These are phyloP conservation scores for Chorisops tibialis DNA, from an alignment of 2,888 invertebrate genomes.

Conservation along the genomic window DNA sequence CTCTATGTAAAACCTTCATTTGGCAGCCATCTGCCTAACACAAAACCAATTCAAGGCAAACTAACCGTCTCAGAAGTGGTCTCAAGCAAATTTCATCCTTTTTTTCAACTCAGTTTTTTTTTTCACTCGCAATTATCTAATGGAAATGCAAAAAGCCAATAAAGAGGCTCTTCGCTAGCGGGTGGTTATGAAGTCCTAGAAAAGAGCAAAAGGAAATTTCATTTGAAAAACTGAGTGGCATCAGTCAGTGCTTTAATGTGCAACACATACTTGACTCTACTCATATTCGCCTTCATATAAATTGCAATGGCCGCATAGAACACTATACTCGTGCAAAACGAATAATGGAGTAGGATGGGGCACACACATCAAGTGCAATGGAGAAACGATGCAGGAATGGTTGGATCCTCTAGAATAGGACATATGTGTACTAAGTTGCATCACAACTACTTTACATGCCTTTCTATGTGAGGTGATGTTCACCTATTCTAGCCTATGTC, in stretches of 20 bases:
- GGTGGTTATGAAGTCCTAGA: constrained; percentile 20
- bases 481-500: no score
- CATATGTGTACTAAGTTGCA: no score
- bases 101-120: constrained; percentile 2
- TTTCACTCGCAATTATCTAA: constrained; percentile 30
- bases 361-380: no score
- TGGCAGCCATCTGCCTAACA: not conserved
- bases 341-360: no score
- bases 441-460: no score
- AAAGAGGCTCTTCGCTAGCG: constrained; percentile 26
- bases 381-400: no score
- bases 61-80: constrained; percentile 32
- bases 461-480: no score
- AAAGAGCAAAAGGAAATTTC: constrained; percentile 34
- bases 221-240: constrained; percentile 32
- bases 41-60: constrained; percentile 28
- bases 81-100: constrained; percentile 27
- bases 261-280: constrained; percentile 34
- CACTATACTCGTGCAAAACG: no score
- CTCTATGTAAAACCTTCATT: not conserved
- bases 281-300: constrained; percentile 30
- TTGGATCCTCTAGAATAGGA: no score
- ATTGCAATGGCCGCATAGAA: constrained; percentile 15
- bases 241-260: constrained; percentile 32
- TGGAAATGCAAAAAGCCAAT: constrained; percentile 34